These are phyloP conservation scores for Limosa lapponica DNA, from an alignment of 2,797 vertebrate species.

Conservation along the genomic window DNA sequence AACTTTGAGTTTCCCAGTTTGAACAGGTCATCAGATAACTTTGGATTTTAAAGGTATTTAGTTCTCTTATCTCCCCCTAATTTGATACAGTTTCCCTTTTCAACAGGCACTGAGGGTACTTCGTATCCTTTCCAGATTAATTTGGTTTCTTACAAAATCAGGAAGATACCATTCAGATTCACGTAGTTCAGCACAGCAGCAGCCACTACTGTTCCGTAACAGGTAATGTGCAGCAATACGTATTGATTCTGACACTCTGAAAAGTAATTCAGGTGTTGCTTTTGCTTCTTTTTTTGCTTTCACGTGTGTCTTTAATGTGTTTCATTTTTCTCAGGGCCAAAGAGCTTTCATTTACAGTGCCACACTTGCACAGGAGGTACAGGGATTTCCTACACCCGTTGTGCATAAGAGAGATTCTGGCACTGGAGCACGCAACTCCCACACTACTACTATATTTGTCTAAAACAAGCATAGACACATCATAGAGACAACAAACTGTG, in stretches of 20 bases:
- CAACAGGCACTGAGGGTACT: not conserved
- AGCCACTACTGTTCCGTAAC: not conserved
- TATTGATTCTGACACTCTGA: not conserved
- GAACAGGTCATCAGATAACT: not conserved
- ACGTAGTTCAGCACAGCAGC: not conserved
- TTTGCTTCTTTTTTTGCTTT: not conserved
- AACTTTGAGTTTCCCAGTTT: not conserved
- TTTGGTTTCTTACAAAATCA: not conserved
- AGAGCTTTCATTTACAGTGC: not conserved
- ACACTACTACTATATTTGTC: not conserved
- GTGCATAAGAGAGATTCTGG: not conserved
- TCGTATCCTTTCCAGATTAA: not conserved
- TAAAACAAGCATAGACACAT: slow-evolving; percentile 43
- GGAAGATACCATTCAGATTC: not conserved
- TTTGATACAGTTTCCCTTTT: not conserved
- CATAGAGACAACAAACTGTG: not conserved
- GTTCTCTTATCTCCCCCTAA: not conserved
- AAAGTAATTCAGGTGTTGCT: not conserved
- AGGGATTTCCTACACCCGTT: not conserved
- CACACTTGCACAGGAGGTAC: not conserved
- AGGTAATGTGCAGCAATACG: not conserved
- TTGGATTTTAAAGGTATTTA: not conserved
- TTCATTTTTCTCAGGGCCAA: not conserved
- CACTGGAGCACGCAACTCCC: not conserved
- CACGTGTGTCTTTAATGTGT: accelerated